Base-by-base conservation (phyloP, 2,797 vertebrate species). In the Takifugu rubripes region DNA sequence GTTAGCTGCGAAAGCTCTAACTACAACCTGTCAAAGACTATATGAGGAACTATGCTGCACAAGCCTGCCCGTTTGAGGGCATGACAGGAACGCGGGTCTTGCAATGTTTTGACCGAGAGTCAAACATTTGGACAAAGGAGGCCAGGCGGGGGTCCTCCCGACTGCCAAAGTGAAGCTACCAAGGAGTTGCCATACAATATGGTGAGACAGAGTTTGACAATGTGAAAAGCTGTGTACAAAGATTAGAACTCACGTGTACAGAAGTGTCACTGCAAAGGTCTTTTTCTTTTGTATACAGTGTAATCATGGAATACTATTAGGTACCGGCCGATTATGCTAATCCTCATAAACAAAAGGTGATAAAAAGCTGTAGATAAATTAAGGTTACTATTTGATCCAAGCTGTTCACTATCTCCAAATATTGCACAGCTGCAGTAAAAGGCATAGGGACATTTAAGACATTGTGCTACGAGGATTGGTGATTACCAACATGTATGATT, bases 81-180 rank as follows among this genome's bases (percentile, higher is more conserved):
- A 55, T 16, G 67, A 68, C 77, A 75, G 71, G 65, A 74, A 68
- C 24, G 71, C 42, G 17, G 66, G 74, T 80, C 68, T 78, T 64
- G 61, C 72, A 58, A 80, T 64, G 75, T 75, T 61, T 56, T 24
- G 67, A 61, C 72, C 66, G 54, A 71, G 71, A 75, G 76, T 76
- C 69, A 15, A 67, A 61, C 10, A 44, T 74, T 72, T 72, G 77
- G 82, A 77, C 79, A 71, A 56, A 53, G 64, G 77, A 78, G 83
- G 76, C 68, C 12, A 21, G 21, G 21, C 45, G 21, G 36, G 58
- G 72, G 67, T 64, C 68, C 74, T 81, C 72, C 64, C 17, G 87
- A 89, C 88, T 90, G 87, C 88, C 87, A 87, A 90, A 83, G 86
- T 87, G 79, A 88, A 84, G 87, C 84, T 78, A 81, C 76, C 69